These are phyloP conservation scores for Penaeus chinensis DNA, from an alignment of 1,140 invertebrate species.

Conservation along the genomic window DNA sequence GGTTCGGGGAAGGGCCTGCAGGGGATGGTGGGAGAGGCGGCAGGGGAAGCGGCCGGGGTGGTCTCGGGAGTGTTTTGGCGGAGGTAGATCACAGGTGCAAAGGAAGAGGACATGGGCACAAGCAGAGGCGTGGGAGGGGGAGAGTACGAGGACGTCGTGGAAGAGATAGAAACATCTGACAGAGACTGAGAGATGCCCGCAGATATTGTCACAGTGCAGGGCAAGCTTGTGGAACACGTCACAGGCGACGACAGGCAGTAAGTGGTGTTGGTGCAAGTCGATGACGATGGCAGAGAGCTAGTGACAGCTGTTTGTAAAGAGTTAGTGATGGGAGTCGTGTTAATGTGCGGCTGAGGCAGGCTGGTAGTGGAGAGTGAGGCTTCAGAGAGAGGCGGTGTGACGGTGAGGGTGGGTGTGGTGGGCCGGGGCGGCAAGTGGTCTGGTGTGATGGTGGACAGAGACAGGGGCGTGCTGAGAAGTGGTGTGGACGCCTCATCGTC, in stretches of 20 bases:
- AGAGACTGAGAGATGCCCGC: background rate
- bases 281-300: background rate
- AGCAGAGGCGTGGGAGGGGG: constrained; percentile 27
- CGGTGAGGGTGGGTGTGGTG: constrained; percentile 15
- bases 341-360: too few relatives aligned
- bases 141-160: background rate
- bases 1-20: background rate
- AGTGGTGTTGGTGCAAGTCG: too few relatives aligned
- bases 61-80: constrained; percentile 36
- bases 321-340: background rate
- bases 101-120: constrained; percentile 2
- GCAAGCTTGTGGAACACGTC: too few relatives aligned
- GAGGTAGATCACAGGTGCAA: constrained; percentile 35
- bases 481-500: constrained; percentile 2
- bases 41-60: constrained; percentile 23
- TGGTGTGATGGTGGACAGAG: background rate
- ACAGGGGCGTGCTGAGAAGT: background rate
- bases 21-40: constrained; percentile 6
- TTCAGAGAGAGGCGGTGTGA: constrained; percentile 25
- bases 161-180: too few relatives aligned
- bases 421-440: too few relatives aligned
- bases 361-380: background rate
- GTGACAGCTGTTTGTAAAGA: background rate
- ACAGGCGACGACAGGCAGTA: too few relatives aligned
- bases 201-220: background rate